Evolutionary conservation across 2,888 invertebrate genomes (phyloP).

Genomic region (Volucella inanis): DNA sequence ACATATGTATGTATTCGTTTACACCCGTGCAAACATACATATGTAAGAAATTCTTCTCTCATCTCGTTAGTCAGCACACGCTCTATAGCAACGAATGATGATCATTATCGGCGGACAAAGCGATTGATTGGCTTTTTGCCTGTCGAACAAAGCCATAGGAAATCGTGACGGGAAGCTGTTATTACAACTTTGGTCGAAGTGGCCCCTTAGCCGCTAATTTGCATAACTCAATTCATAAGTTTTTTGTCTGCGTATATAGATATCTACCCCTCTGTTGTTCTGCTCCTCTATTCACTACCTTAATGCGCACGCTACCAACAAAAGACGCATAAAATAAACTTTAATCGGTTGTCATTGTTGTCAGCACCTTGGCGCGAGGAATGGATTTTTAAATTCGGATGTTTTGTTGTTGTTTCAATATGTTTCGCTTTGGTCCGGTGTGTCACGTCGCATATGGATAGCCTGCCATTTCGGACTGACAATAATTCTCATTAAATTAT

Average conservation of each 20-base stretch:
- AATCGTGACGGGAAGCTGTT: slow-evolving; percentile 77
- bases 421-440: slow-evolving; percentile 58
- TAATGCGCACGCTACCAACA: slow-evolving; percentile 44
- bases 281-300: no score
- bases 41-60: neutral
- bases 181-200: slow-evolving; percentile 73
- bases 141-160: slow-evolving; percentile 72
- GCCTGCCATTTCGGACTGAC: slow-evolving; percentile 71
- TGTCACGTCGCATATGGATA: slow-evolving; percentile 66
- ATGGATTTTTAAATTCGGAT: slow-evolving; percentile 63
- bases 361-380: slow-evolving; percentile 74
- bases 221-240: slow-evolving; percentile 75
- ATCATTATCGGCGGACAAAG: slow-evolving; percentile 67
- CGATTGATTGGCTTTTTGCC: slow-evolving; percentile 74
- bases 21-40: no score
- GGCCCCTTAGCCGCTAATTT: slow-evolving; percentile 64
- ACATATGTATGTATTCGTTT: slow-evolving; percentile 9
- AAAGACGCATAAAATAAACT: slow-evolving; percentile 73
- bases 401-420: slow-evolving; percentile 29
- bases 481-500: slow-evolving; percentile 73
- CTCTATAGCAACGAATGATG: slow-evolving; percentile 46
- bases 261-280: slow-evolving; percentile 25
- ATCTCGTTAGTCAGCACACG: slow-evolving; percentile 34
- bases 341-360: slow-evolving; percentile 75
- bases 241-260: slow-evolving; percentile 45